phyloP scores from a whole-genome alignment of 2,113 vertebrate genomes.

The Puffinus mauretanicus region DNA sequence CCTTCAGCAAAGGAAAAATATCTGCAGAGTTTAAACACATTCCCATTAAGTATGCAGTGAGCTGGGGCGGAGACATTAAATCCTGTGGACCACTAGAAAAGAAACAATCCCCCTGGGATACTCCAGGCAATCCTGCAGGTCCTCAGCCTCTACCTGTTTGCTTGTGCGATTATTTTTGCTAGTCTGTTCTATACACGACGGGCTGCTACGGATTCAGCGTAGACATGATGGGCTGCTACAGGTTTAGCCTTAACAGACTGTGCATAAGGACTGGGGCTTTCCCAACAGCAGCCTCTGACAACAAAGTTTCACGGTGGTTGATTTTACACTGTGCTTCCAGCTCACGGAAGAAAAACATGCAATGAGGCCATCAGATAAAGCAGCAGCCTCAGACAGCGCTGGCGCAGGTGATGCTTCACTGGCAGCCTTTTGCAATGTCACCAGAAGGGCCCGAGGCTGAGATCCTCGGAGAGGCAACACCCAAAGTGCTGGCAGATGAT shows the following conservation, averaged over 20 bases:
- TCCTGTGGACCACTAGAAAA: not conserved
- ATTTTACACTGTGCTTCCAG: not conserved
- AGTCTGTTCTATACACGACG: fast-evolving
- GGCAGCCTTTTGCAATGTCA: not conserved
- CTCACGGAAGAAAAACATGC: not conserved
- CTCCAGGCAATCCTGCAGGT: not conserved
- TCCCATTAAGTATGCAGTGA: fast-evolving
- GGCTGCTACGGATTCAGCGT: not conserved
- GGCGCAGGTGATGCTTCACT: not conserved
- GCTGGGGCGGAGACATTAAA: fast-evolving
- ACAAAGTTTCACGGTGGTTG: not conserved
- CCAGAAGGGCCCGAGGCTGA: not conserved
- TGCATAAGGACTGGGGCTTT: not conserved
- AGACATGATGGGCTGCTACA: not conserved
- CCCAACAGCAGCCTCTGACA: not conserved
- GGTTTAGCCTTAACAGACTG: fast-evolving
- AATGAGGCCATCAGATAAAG: not conserved
- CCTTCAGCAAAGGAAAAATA: not conserved
- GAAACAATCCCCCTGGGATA: not conserved
- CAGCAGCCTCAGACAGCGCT: not conserved
- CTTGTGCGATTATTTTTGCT: too few species aligned
- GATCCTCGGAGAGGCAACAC: not conserved
- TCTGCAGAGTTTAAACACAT: fast-evolving
- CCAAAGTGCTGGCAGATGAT: fast-evolving
- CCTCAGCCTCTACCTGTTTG: not conserved